Percentiles rank a stretch among this genome's conserved stretches.
Evolutionary conservation across 2,113 vertebrate species (phyloP).

Genomic region (Irena cyanogastra): DNA sequence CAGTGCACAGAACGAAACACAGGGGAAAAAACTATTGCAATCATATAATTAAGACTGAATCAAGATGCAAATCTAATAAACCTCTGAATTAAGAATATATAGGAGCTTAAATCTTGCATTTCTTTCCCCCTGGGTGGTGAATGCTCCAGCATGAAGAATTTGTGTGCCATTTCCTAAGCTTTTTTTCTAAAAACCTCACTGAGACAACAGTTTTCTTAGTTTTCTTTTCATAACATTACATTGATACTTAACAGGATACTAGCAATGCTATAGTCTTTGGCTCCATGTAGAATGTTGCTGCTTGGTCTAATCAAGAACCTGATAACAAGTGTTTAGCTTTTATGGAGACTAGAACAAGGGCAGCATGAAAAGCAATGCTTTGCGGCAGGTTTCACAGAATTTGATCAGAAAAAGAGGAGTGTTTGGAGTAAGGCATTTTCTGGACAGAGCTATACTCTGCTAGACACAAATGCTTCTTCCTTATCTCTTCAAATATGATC

Average conservation of each 20-base stretch:
- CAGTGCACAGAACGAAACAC: not conserved
- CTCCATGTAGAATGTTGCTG: not conserved
- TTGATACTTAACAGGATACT: not conserved
- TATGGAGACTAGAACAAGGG: not conserved
- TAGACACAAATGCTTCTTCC: not conserved
- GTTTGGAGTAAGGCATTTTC: not conserved
- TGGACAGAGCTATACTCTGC: not conserved
- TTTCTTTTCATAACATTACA: not conserved
- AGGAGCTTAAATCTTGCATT: not conserved
- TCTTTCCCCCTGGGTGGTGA: not conserved
- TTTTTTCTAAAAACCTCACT: not conserved
- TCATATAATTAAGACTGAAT: not conserved
- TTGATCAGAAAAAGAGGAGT: not conserved
- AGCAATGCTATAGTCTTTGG: not conserved
- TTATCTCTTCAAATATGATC: not conserved
- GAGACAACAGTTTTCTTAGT: not conserved
- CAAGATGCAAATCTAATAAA: not conserved
- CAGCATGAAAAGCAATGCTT: not conserved
- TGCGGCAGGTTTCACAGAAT: not conserved
- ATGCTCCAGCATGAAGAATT: not conserved
- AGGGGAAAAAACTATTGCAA: not conserved
- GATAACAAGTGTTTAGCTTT: not conserved
- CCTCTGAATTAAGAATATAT: not conserved
- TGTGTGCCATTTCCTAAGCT: not conserved
- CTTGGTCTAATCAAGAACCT: not conserved